These are phyloP conservation scores for Zonitis immaculata DNA, from an alignment of 2,888 invertebrate genomes.

Conservation along the genomic window DNA sequence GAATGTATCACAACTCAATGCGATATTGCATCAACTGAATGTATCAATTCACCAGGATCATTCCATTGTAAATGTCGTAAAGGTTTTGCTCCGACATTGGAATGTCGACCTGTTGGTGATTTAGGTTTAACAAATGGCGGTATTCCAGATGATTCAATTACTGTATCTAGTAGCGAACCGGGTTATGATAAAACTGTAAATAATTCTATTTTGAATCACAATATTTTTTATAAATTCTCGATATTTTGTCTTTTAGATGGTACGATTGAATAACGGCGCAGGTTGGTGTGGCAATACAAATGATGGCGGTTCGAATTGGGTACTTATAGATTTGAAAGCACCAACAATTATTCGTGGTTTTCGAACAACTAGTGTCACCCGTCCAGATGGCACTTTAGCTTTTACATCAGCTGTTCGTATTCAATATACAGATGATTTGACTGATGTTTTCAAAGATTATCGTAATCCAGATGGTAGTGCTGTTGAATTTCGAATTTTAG, in stretches of 20 bases:
- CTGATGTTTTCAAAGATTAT: constrained; percentile 86
- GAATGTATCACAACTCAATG: constrained; percentile 87
- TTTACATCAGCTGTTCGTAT: constrained; percentile 87
- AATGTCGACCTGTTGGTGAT: constrained; percentile 87
- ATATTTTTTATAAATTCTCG: not conserved
- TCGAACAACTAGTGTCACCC: constrained; percentile 81
- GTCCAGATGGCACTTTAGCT: constrained; percentile 77
- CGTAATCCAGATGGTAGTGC: constrained; percentile 90
- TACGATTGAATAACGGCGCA: constrained; percentile 74
- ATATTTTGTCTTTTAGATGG: constrained; percentile 54
- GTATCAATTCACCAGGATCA: constrained; percentile 81
- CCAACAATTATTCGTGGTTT: constrained; percentile 87
- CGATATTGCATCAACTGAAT: constrained; percentile 85
- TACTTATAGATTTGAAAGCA: constrained; percentile 79
- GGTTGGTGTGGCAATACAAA: constrained; percentile 89
- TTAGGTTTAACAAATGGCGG: constrained; percentile 84
- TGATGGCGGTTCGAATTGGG: constrained; percentile 86
- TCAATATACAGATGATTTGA: constrained; percentile 82
- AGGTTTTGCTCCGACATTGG: constrained; percentile 79
- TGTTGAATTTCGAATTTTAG: constrained; percentile 85
- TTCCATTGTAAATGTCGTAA: constrained; percentile 83
- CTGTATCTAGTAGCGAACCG: constrained; percentile 74
- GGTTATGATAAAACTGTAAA: constrained; percentile 76
- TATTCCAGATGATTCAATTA: constrained; percentile 84
- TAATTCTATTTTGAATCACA: not conserved